Evolutionary conservation across 2,113 vertebrate species (phyloP).

Genomic region (Acrocephalus arundinaceus): DNA sequence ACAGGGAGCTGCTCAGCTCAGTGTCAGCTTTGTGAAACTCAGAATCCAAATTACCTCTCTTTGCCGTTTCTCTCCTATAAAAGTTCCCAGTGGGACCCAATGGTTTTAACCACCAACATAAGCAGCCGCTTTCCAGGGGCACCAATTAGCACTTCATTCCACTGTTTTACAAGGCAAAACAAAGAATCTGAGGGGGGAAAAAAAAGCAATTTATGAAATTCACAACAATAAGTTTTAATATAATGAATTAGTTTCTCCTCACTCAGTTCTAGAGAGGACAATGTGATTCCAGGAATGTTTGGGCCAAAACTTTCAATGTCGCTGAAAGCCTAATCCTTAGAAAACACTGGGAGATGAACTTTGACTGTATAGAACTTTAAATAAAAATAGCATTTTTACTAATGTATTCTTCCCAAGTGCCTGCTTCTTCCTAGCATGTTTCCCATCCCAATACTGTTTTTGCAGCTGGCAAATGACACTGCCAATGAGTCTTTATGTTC

Average conservation of each 20-base stretch:
- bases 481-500: slow-evolving; percentile 62
- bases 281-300: neutral
- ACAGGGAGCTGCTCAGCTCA: neutral
- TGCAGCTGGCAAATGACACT: slow-evolving; percentile 69
- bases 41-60: neutral
- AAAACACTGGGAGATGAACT: slow-evolving; percentile 49
- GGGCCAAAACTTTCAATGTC: neutral
- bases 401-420: slow-evolving; percentile 57
- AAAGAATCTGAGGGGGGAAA: neutral
- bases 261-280: neutral
- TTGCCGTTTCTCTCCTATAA: neutral
- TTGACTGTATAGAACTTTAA: slow-evolving; percentile 48
- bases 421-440: slow-evolving; percentile 54
- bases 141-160: neutral
- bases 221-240: neutral
- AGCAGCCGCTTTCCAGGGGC: neutral
- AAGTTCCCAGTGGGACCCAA: neutral
- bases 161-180: neutral
- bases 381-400: slow-evolving; percentile 55
- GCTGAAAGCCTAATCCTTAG: neutral
- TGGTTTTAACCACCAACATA: neutral
- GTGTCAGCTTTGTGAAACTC: neutral
- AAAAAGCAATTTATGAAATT: neutral
- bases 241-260: neutral
- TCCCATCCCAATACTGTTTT: slow-evolving; percentile 68